These are phyloP conservation scores for Danio choprae DNA, from an alignment of 2,797 vertebrate genomes.

Conservation along the genomic window DNA sequence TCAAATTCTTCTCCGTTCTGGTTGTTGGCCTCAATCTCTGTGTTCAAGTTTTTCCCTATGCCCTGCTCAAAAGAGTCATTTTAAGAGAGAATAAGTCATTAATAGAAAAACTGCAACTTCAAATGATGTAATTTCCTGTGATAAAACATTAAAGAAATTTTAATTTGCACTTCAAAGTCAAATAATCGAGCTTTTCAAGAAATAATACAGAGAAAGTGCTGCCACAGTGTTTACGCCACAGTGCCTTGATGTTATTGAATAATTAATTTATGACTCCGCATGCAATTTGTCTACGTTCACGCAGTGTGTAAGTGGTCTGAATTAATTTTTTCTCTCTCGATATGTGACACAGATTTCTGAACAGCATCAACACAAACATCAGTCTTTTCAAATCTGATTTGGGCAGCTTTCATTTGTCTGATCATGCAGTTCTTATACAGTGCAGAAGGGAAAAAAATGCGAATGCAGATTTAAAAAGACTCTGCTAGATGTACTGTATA, in stretches of 20 bases:
- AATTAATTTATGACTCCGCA: constrained; percentile 28
- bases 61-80: constrained; percentile 63
- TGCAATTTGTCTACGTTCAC: constrained; percentile 6
- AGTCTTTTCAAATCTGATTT: constrained; percentile 28
- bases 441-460: not conserved
- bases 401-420: not conserved
- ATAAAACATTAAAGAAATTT: constrained; percentile 2
- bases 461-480: not conserved
- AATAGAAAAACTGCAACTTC: constrained; percentile 15
- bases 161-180: constrained; percentile 14
- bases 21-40: constrained; percentile 84
- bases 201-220: constrained; percentile 25
- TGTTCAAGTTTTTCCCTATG: constrained; percentile 79
- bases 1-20: constrained; percentile 87
- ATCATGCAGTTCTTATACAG: not conserved
- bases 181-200: constrained; percentile 20
- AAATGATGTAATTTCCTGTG: constrained; percentile 15
- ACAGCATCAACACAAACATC: constrained; percentile 18
- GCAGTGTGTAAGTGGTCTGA: not conserved
- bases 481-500: not conserved
- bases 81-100: not conserved
- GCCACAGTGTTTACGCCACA: constrained; percentile 14
- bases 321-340: not conserved
- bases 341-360: constrained; percentile 3
- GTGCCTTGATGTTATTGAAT: constrained; percentile 25